Evolutionary conservation across 2,113 vertebrate genomes (phyloP).

Genomic region (Macroglossus sobrinus): DNA sequence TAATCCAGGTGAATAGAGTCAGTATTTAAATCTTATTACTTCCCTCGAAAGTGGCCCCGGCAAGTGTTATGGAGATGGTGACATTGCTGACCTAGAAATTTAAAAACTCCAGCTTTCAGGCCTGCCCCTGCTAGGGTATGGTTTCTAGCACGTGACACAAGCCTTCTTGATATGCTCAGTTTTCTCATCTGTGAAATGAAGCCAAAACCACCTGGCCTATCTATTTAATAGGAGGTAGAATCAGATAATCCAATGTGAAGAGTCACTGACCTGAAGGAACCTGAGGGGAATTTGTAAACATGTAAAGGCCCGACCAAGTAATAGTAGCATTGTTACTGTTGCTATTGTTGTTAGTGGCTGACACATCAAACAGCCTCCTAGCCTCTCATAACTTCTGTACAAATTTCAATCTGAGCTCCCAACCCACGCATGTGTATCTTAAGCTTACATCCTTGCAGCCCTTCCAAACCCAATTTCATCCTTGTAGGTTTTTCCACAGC

Average conservation of each 20-base stretch:
- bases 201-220: background rate
- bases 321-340: background rate
- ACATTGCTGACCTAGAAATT: background rate
- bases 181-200: slow-evolving; percentile 16
- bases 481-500: slow-evolving; percentile 68
- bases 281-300: background rate
- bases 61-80: background rate
- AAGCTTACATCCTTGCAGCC: background rate
- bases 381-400: background rate
- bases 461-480: slow-evolving; percentile 65
- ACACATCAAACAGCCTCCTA: background rate
- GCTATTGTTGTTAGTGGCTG: background rate
- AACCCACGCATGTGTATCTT: background rate
- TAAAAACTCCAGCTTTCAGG: background rate
- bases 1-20: background rate
- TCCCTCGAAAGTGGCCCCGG: background rate
- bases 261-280: background rate
- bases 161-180: background rate
- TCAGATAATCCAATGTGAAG: background rate
- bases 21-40: background rate
- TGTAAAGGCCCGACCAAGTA: background rate
- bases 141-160: background rate
- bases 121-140: background rate
- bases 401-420: background rate
- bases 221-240: background rate